Conservation (phyloP, 2,797 vertebrate genomes). For the Percopsis omiscomaycus region DNA sequence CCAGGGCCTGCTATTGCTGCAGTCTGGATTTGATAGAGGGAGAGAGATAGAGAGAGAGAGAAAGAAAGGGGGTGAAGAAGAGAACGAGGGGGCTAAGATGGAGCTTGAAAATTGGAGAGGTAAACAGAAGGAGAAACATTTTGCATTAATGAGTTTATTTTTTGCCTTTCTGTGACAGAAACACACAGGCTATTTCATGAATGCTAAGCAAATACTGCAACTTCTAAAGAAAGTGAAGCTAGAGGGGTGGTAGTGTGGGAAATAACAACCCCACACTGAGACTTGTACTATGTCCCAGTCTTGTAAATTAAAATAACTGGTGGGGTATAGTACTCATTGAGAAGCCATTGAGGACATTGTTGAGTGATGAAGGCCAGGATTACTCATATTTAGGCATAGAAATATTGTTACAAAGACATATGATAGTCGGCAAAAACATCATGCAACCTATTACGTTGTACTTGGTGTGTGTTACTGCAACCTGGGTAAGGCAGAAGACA, state of each 20-base stretch:
- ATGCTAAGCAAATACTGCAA: conserved; percentile 8
- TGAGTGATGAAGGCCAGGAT: background rate
- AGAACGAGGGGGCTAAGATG: conserved; percentile 2
- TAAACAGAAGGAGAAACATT: background rate
- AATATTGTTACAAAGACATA: too few species aligned
- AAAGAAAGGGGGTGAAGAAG: conserved; percentile 4
- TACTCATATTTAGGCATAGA: background rate
- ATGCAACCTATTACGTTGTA: background rate
- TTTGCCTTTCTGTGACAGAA: background rate
- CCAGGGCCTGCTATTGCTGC: conserved; percentile 58
- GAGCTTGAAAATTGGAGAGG: background rate
- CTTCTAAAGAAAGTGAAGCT: too few species aligned
- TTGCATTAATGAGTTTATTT: conserved; percentile 13
- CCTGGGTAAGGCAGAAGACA: background rate
- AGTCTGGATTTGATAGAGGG: conserved; percentile 35
- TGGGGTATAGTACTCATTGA: background rate
- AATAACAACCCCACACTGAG: too few species aligned
- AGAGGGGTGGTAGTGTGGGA: too few species aligned
- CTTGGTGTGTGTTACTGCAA: background rate
- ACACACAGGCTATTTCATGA: conserved; percentile 1
- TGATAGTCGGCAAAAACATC: too few species aligned
- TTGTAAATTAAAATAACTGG: background rate
- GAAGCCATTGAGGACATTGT: conserved; percentile 4
- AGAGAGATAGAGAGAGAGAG: background rate
- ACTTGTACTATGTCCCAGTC: too few species aligned